Evolutionary conservation across 2,113 vertebrate species (phyloP).

Genomic region (Alouatta palliata): DNA sequence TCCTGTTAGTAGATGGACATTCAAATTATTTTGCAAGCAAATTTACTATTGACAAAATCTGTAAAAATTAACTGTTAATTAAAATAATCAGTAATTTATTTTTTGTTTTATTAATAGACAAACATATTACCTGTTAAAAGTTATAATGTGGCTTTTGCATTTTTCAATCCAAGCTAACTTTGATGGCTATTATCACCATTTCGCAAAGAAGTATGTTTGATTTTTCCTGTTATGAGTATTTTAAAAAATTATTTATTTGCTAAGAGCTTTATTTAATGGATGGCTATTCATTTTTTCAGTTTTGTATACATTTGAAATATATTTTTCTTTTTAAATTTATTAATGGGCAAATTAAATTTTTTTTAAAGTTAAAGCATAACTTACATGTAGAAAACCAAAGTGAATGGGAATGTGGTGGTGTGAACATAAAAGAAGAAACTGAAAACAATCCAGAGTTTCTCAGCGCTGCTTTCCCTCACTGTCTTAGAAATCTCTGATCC

Average conservation of each 20-base stretch:
- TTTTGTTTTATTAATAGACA: background rate
- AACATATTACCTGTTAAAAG: background rate
- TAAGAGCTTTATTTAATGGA: background rate
- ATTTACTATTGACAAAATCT: background rate
- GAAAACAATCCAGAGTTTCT: conserved; percentile 18
- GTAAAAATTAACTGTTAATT: background rate
- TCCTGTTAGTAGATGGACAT: background rate
- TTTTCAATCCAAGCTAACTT: background rate
- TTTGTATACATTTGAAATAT: background rate
- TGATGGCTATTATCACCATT: background rate
- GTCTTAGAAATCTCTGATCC: conserved; percentile 85
- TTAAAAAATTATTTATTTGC: background rate
- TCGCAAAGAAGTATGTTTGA: background rate
- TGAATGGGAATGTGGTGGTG: conserved; percentile 9
- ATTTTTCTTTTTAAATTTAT: background rate
- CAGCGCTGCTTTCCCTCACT: background rate
- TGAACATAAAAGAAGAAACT: conserved; percentile 37
- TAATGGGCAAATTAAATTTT: background rate
- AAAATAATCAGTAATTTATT: background rate
- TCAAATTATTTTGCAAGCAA: background rate
- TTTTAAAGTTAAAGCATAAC: background rate
- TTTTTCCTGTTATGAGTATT: background rate
- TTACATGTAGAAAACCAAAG: conserved; percentile 34
- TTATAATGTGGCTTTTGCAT: background rate
- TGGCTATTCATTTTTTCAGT: background rate